Conservation (phyloP, 2,113 vertebrate species). For the Morone saxatilis region DNA sequence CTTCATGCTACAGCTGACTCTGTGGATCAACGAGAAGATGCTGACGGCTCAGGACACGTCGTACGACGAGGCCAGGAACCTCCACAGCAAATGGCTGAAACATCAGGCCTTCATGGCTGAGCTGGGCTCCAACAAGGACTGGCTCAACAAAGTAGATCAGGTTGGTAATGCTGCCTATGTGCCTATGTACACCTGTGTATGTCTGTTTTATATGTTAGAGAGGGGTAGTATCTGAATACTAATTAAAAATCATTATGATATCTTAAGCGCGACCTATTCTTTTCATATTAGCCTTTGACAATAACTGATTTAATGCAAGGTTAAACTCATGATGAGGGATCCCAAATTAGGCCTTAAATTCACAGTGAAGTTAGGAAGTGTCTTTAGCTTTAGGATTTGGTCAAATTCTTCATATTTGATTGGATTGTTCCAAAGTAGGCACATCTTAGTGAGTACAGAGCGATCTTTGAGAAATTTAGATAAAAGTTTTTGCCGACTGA, state of each 20-base stretch:
- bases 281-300: neutral
- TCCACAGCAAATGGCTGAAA: slow-evolving; percentile 96
- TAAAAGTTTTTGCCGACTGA: neutral
- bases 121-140: slow-evolving; percentile 91
- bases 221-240: neutral
- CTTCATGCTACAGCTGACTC: slow-evolving; percentile 84
- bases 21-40: slow-evolving; percentile 98
- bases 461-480: neutral
- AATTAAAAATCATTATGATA: neutral
- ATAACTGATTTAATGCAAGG: neutral
- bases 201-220: neutral
- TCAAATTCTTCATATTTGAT: neutral
- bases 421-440: neutral
- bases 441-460: neutral
- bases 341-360: neutral
- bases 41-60: slow-evolving; percentile 93
- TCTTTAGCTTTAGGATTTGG: neutral
- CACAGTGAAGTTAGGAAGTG: neutral
- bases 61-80: slow-evolving; percentile 91
- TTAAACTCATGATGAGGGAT: neutral
- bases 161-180: slow-evolving; percentile 65
- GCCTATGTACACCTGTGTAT: neutral
- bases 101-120: slow-evolving; percentile 96
- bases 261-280: neutral
- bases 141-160: slow-evolving; percentile 90